Evolutionary conservation across 2,797 vertebrate genomes (phyloP), one percentile per base, ranked within the genome.

Genomic region (Premnoplex brunnescens): DNA sequence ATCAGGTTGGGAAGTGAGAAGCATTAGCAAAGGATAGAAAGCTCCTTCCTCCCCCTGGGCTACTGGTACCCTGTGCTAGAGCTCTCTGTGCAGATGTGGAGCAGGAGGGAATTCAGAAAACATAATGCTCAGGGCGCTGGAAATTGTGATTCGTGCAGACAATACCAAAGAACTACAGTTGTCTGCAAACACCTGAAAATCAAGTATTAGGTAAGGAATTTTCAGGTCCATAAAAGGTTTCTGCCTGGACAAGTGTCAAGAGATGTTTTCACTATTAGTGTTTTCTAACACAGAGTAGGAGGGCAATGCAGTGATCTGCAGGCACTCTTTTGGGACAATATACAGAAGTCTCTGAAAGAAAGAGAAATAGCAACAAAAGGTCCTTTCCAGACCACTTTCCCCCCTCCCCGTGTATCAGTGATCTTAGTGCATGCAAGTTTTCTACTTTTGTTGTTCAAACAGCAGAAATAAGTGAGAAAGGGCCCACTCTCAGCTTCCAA

Each of bases 361-460:
- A 36, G 11, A 88, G 16, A 24, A 77, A 77, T 2, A 81, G 26
- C 48, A 66, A 80, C 37, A 74, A 73, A 77, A 80, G 3, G 9
- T 34, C 21, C 8, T 49, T 68, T 60, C 15, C 27, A 56, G 60
- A 21, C 23, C 5, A 2, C 58, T 51, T 59, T 34, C 3, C 51
- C 43, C 44, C 9, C 1, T 6, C 4, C 14, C 26, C 5, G 24
- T 22, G 9, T 12, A 44, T 30, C 14, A 55, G 46, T 21, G 4
- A 68, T 43, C 39, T 41, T 36, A 56, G 8, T 19, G 9, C 0
- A 0, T 7, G 44, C 7, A 76, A 20, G 7, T 63, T 82, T 89
- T 79, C 51, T 63, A 12, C 7, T 85, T 73, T 51, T 48, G 12
- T 51, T 81, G 32, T 52, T 69, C 36, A 73, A 84, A 44, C 12